Conservation (phyloP, 1,140 invertebrate species). For the Zaprionus tsacasi region DNA sequence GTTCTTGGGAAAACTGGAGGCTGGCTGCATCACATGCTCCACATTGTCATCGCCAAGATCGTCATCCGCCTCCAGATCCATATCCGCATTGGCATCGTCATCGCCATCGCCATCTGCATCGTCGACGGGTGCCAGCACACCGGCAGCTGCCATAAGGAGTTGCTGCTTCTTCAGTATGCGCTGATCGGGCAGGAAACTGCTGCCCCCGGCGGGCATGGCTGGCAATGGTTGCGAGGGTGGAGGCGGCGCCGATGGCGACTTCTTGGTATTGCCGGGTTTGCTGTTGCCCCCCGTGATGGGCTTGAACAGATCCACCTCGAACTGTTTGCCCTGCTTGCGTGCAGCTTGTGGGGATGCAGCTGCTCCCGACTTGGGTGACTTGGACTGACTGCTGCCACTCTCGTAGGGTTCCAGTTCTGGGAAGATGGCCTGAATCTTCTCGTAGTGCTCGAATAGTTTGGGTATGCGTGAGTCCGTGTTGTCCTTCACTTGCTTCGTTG, state of each 20-base stretch:
- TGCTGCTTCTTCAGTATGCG: conserved; percentile 79
- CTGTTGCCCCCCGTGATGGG: conserved; percentile 52
- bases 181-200: conserved; percentile 77
- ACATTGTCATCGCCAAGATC: conserved; percentile 23
- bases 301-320: conserved; percentile 67
- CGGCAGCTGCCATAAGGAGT: conserved; percentile 71
- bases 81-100: conserved; percentile 17
- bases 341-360: not conserved
- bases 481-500: conserved; percentile 86
- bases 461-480: conserved; percentile 85
- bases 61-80: not conserved
- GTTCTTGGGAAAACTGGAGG: conserved; percentile 33
- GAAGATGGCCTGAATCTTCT: conserved; percentile 90
- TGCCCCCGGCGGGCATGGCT: conserved; percentile 55
- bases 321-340: conserved; percentile 65
- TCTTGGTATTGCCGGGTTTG: conserved; percentile 75
- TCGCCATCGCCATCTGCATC: not conserved
- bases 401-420: conserved; percentile 87
- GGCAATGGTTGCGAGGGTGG: conserved; percentile 52
- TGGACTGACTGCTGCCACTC: conserved; percentile 14
- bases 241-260: conserved; percentile 71
- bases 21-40: conserved; percentile 15
- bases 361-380: not conserved
- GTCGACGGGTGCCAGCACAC: conserved; percentile 51
- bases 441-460: conserved; percentile 89